A percentile compares a stretch with the other conserved stretches of the same genome.
Evolutionary conservation across 1,140 invertebrate species (phyloP).

Genomic region (Lerema accius): DNA sequence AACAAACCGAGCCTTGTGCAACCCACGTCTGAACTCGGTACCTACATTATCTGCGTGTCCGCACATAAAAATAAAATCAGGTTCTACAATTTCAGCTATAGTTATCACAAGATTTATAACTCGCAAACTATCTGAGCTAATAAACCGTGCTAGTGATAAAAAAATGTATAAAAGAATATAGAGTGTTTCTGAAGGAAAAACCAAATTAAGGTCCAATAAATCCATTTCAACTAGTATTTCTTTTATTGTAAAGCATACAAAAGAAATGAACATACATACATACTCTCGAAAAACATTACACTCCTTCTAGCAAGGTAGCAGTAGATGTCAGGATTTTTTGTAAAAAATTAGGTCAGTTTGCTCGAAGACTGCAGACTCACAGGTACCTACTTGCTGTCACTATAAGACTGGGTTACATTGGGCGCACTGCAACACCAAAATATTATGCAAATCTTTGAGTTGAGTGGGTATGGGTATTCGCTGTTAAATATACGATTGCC

Average conservation of each 20-base stretch:
- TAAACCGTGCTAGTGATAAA: too few species aligned
- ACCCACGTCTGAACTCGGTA: conserved; percentile 54
- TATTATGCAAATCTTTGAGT: conserved; percentile 43
- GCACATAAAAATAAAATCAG: neutral
- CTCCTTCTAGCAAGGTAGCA: too few species aligned
- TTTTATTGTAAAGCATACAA: too few species aligned
- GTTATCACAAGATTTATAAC: neutral
- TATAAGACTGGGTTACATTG: conserved; percentile 34
- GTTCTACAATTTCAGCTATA: neutral
- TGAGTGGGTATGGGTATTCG: conserved; percentile 1
- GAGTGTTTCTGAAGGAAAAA: too few species aligned
- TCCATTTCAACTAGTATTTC: too few species aligned
- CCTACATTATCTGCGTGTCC: conserved; percentile 11
- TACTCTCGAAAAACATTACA: too few species aligned
- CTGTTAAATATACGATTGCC: conserved; percentile 8
- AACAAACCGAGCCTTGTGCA: conserved; percentile 63
- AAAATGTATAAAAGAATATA: too few species aligned
- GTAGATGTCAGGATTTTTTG: too few species aligned
- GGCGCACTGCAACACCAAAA: conserved; percentile 44
- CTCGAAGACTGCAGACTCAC: conserved; percentile 8
- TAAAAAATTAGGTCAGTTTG: conserved; percentile 29
- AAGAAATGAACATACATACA: too few species aligned
- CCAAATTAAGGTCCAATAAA: too few species aligned
- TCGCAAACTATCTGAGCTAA: too few species aligned
- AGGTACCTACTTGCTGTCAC: conserved; percentile 8